Base-by-base conservation (phyloP, 2,113 vertebrate species). In the Anolis sagrei region DNA sequence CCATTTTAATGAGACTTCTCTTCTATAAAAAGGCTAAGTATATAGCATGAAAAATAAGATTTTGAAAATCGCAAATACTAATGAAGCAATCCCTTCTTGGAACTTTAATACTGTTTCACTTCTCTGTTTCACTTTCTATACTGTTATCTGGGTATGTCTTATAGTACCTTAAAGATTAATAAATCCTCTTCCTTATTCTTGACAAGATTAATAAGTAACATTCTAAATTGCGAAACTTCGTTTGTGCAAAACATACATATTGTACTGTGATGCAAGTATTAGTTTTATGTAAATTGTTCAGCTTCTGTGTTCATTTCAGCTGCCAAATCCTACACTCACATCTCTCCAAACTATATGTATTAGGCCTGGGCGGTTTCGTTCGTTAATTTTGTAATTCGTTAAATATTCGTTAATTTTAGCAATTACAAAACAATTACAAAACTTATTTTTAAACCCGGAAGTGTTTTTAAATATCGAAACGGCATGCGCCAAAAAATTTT, bases 261-360 rank as follows among this genome's bases (percentile, higher is more conserved):
- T 62, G 29, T 44, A n/a, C 16, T 19, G 16, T 29, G 32, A 54
- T 36, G 7, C 80, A 82, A 82, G 34, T 78, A 18, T 32, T 32
- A 6, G 32, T n/a, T 39, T 82, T 27, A 29, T 19, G 34, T 14
- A 6, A 13, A 51, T 2, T 7, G 27, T 76, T 27, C 49, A 69
- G 48, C 23, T 77, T 25, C 27, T 36, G 27, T 62, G 18, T 32
- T 61, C 73, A 39, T 1, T 5, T 64, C 36, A 11, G 18, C 5
- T 44, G 39, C 10, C 14, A 68, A 36, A 36, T 69, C 14, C 49
- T 76, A 23, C 32, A 44, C 21, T 44, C 1, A n/a, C 25, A 32
- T 7, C 19, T 79, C 34, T 3, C 61, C 72, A 83, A 64, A 62
- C 7, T 54, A 32, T n/a, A 66, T 2, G 6, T 0, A 0, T 29